Evolutionary conservation across 2,888 invertebrate genomes (phyloP).

Genomic region (Xestoiulus laeticollis): DNA sequence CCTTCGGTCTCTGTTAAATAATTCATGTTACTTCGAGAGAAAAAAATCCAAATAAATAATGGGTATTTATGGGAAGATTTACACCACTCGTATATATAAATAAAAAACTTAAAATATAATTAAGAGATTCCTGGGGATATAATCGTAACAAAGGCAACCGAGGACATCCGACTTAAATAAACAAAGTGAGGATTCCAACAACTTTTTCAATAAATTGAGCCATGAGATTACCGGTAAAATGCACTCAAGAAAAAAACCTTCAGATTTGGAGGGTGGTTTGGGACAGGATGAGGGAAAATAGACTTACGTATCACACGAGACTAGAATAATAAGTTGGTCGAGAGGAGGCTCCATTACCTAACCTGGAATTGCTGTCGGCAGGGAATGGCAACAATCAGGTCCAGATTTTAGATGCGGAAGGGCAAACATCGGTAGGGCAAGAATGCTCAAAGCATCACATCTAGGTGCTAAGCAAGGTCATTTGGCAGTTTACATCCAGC

Average conservation of each 20-base stretch:
- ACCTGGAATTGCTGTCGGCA: background rate
- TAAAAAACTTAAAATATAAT: background rate
- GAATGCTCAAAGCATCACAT: background rate
- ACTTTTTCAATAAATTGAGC: background rate
- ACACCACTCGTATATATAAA: background rate
- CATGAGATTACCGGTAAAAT: background rate
- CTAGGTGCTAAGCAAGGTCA: slow-evolving; percentile 46
- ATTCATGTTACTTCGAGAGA: background rate
- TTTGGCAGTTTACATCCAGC: slow-evolving; percentile 29
- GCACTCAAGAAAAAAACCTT: background rate
- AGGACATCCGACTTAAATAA: background rate
- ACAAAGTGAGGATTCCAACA: background rate
- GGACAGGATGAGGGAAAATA: background rate
- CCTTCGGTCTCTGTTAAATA: background rate
- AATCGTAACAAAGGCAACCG: background rate
- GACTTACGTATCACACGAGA: background rate
- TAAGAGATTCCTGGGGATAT: background rate
- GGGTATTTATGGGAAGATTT: background rate
- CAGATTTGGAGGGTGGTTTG: background rate
- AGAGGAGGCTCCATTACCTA: background rate
- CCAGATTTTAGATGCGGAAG: no score
- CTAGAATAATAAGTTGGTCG: slow-evolving; percentile 1
- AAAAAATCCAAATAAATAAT: background rate
- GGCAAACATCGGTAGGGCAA: background rate
- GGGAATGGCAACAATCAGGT: background rate